Percentiles rank a stretch among this genome's conserved stretches.
phyloP scores from a whole-genome alignment of 2,888 invertebrate species.

The Athetis lepigone region DNA sequence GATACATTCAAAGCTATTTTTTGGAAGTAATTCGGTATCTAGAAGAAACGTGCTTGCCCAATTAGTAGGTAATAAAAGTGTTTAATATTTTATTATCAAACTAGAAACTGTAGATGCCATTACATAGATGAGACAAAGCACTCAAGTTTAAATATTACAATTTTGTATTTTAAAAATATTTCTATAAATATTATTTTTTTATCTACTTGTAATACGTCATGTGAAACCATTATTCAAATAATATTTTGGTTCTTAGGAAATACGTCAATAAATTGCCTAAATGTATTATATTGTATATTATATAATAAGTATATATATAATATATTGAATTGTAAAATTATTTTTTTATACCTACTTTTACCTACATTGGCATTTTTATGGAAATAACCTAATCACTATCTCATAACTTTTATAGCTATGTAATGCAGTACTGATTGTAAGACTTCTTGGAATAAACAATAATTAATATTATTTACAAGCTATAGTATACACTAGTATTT shows the following conservation, averaged over 20 bases:
- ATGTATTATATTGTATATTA: slow-evolving; percentile 24
- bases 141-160: neutral
- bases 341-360: slow-evolving; percentile 31
- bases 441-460: slow-evolving; percentile 32
- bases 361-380: slow-evolving; percentile 46
- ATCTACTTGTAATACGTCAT: slow-evolving; percentile 2
- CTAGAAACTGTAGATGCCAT: slow-evolving; percentile 34
- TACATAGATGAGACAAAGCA: slow-evolving; percentile 16
- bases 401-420: slow-evolving; percentile 26
- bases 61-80: neutral
- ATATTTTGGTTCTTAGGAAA: slow-evolving; percentile 26
- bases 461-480: slow-evolving; percentile 34
- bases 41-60: neutral
- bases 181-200: slow-evolving; percentile 18
- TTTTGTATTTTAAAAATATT: slow-evolving; percentile 9
- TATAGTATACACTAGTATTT: slow-evolving; percentile 5
- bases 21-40: neutral
- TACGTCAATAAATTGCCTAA: slow-evolving; percentile 24
- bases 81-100: slow-evolving; percentile 36
- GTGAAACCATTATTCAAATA: slow-evolving; percentile 17
- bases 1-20: neutral
- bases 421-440: slow-evolving; percentile 19
- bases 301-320: slow-evolving; percentile 29
- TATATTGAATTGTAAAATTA: slow-evolving; percentile 37
- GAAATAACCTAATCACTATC: slow-evolving; percentile 25